Percentiles rank a stretch among this genome's conserved stretches.
phyloP scores from a whole-genome alignment of 2,113 vertebrate genomes.

The Verasper variegatus region DNA sequence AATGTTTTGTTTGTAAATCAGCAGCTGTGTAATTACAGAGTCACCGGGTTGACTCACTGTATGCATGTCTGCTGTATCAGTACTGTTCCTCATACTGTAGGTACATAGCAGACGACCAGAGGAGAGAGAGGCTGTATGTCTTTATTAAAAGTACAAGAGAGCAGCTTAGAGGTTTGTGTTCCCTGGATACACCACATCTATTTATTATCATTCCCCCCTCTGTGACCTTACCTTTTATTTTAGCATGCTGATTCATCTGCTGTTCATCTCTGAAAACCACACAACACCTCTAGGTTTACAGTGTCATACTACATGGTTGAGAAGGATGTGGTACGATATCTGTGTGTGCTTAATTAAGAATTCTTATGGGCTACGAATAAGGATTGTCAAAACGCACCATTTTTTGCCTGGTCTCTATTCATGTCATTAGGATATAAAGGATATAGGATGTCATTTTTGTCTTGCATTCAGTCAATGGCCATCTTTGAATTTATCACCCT shows the following conservation, averaged over 20 bases:
- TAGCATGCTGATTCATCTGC: constrained; percentile 91
- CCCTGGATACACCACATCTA: constrained; percentile 85
- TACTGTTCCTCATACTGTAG: constrained; percentile 51
- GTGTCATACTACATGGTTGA: constrained; percentile 69
- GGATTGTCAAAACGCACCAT: neutral
- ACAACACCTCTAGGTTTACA: constrained; percentile 88
- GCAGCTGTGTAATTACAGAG: constrained; percentile 24
- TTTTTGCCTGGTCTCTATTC: constrained; percentile 11
- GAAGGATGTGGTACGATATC: constrained; percentile 34
- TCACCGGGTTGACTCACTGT: constrained; percentile 35
- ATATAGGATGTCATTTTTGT: neutral
- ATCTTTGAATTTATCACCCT: neutral
- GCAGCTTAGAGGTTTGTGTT: constrained; percentile 77
- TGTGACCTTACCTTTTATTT: constrained; percentile 91
- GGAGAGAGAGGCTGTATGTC: constrained; percentile 37
- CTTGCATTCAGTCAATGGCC: neutral
- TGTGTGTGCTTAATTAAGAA: constrained; percentile 26
- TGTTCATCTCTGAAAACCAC: constrained; percentile 88
- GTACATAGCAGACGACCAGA: constrained; percentile 58
- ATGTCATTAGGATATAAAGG: neutral
- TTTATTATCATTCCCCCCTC: constrained; percentile 85
- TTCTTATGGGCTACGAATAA: constrained; percentile 41
- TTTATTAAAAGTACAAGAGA: constrained; percentile 79
- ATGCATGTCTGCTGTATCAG: constrained; percentile 42
- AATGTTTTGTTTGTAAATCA: constrained; percentile 3